Evolutionary conservation across 2,113 vertebrate species (phyloP), one percentile per base, ranked within the genome.

Genomic region (Podarcis muralis): DNA sequence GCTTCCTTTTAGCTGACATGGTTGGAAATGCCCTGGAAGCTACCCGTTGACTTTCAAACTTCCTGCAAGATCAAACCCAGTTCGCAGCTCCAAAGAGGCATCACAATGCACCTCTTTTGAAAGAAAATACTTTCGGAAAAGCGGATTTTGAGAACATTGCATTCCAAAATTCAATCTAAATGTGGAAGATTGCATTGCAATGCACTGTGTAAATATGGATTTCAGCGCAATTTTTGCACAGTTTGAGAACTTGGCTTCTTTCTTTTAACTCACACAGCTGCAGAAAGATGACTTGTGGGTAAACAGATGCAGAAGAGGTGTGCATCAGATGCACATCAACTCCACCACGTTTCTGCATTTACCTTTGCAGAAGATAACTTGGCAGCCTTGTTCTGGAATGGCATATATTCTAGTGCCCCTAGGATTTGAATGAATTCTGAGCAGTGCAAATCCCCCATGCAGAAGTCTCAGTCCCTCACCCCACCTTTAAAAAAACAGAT

Each of bases 401-500:
- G 23, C 25, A 12, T 48, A 65, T 43, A 86, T n/a, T n/a, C 9
- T 23, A n/a, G 15, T 6, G 11, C 27, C 11, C 62, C 62, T 12
- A 16, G 11, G 13, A 15, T 69, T 37, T 27, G 37, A 16, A 48
- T 79, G 30, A 32, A 27, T 30, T 69, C 4, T 57, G 40, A 62
- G 37, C 68, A 48, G 27, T n/a, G 23, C 15, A 35, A 62, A 74
- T 68, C 25, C 20, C 22, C 48, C 92, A 22, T 35, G 90, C 48
- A 68, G 87, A 81, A 85, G 84, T 13, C 81, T 62, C 90, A 83
- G 32, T 35, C 90, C 71, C 88, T 83, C 86, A 48, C 59, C 87
- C 81, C 91, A 18, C 3, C 5, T 86, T 82, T 78, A 92, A 94
- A 68, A 89, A 93, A 94, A 75, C 88, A 91, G 84, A 80, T 0